Conservation (phyloP, 2,888 invertebrate species). For the Isotomurus palustris region DNA sequence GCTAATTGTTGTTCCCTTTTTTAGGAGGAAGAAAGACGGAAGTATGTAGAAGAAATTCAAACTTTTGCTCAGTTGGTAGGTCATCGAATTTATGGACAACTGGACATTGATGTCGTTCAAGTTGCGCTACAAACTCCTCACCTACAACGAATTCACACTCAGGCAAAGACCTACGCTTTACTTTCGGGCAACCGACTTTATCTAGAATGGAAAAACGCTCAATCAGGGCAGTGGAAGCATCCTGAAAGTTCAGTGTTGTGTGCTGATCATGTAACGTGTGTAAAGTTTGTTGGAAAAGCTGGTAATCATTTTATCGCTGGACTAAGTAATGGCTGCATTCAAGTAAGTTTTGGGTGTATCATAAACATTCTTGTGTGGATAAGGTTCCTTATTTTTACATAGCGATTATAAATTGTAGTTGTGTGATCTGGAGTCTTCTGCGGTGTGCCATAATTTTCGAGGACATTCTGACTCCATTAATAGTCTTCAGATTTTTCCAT, state of each 20-base stretch:
- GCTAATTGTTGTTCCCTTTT: background rate
- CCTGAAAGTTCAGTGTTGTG: constrained; percentile 40
- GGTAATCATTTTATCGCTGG: constrained; percentile 54
- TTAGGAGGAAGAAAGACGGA: constrained; percentile 53
- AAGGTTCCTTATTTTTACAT: constrained; percentile 14
- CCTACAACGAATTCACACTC: constrained; percentile 57
- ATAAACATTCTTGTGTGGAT: no score
- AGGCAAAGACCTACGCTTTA: constrained; percentile 56
- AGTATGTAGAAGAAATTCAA: constrained; percentile 55
- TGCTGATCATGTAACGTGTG: constrained; percentile 37
- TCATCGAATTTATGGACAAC: constrained; percentile 59
- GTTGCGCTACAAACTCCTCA: constrained; percentile 63
- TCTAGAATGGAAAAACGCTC: constrained; percentile 55
- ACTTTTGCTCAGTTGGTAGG: constrained; percentile 62
- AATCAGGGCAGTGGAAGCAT: constrained; percentile 35
- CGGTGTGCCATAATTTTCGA: constrained; percentile 51
- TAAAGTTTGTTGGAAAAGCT: constrained; percentile 53
- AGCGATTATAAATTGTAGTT: constrained; percentile 52
- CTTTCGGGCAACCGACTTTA: constrained; percentile 56
- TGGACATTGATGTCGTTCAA: constrained; percentile 63
- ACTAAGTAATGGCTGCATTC: constrained; percentile 53
- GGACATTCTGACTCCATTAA: constrained; percentile 54
- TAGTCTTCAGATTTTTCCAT: constrained; percentile 51
- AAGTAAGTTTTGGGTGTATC: constrained; percentile 49
- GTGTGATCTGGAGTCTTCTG: constrained; percentile 57